Evolutionary conservation across 1,140 invertebrate genomes (phyloP).

Genomic region (Rhagoletis pomonella): DNA sequence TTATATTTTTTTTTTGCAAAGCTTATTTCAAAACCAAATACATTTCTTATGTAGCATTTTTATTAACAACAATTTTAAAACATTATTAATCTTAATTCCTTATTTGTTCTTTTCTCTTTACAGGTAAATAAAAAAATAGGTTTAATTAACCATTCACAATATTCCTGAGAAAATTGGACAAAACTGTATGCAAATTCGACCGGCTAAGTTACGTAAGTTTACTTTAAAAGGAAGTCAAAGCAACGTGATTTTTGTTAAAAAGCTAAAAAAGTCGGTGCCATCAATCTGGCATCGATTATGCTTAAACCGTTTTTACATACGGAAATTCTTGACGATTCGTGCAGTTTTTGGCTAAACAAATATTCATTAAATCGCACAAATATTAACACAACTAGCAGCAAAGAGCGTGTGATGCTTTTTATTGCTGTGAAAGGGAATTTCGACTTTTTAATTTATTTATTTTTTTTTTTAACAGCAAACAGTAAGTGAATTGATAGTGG

Average conservation of each 20-base stretch:
- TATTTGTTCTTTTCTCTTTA: neutral
- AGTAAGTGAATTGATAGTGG: neutral
- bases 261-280: neutral
- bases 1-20: neutral
- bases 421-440: neutral
- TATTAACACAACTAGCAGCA: conserved; percentile 8
- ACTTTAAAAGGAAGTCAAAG: too few relatives aligned
- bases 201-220: conserved; percentile 9
- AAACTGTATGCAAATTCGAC: neutral
- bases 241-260: too few relatives aligned
- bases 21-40: too few relatives aligned
- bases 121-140: neutral
- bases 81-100: neutral
- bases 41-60: too few relatives aligned
- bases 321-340: neutral
- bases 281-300: neutral
- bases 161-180: neutral
- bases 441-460: neutral
- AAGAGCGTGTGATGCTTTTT: neutral
- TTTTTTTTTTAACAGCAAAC: neutral
- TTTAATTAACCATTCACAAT: neutral
- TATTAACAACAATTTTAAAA: too few relatives aligned
- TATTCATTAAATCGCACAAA: conserved; percentile 36
- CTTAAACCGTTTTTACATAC: neutral
- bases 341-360: neutral